A percentile compares a stretch with the other conserved stretches of the same genome.
phyloP scores from a whole-genome alignment of 2,797 vertebrate genomes.

The Tiaroga cobitis region DNA sequence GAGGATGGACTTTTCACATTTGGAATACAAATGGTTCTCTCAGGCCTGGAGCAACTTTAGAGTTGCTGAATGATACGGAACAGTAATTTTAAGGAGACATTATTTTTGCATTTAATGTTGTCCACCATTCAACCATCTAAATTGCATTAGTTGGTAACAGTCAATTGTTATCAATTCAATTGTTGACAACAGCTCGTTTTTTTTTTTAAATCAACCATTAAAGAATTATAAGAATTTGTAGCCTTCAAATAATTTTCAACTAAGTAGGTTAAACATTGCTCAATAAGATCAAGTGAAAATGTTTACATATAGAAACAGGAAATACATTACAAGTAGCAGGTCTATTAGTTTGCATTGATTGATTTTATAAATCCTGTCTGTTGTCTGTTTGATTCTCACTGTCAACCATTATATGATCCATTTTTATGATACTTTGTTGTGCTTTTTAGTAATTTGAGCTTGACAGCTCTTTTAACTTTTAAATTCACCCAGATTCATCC shows the following conservation, averaged over 20 bases:
- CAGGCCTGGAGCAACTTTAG: slow-evolving; percentile 26
- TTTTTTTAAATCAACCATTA: background rate
- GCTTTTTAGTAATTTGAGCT: background rate
- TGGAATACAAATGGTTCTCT: slow-evolving; percentile 30
- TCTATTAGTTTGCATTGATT: background rate
- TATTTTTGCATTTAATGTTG: background rate
- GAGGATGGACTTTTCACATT: background rate
- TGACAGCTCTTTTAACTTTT: background rate
- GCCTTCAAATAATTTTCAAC: background rate
- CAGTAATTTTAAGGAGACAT: background rate
- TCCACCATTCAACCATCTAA: no score
- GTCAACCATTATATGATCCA: background rate
- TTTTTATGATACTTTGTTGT: background rate
- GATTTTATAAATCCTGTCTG: background rate
- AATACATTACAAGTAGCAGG: background rate
- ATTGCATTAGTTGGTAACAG: background rate
- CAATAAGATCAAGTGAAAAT: background rate
- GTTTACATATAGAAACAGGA: background rate
- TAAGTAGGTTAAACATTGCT: background rate
- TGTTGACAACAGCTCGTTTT: no score
- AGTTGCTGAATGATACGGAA: background rate
- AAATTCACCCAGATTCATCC: background rate
- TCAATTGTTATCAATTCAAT: no score
- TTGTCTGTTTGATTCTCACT: background rate
- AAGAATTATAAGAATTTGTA: background rate